Evolutionary conservation across 2,113 vertebrate species (phyloP).

Genomic region (Emydura subglobosa): DNA sequence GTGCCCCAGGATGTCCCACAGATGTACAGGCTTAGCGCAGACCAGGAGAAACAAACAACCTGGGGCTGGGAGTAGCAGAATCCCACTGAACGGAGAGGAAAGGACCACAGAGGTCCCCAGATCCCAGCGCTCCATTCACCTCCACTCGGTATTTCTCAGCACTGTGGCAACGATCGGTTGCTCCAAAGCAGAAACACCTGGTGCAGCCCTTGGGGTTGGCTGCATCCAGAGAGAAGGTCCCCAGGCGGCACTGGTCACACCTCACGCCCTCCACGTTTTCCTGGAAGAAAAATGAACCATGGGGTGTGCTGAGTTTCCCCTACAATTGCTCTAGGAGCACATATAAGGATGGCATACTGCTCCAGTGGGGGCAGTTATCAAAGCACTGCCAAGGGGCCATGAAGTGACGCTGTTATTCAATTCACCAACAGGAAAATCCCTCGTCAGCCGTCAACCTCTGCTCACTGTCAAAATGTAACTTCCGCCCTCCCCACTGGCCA

Average conservation of each 20-base stretch:
- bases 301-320: neutral
- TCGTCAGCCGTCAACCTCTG: neutral
- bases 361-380: accelerated
- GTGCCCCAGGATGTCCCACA: neutral
- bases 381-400: neutral
- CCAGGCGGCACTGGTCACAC: conserved; percentile 93
- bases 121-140: conserved; percentile 72
- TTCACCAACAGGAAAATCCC: accelerated
- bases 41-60: neutral
- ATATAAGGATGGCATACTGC: neutral
- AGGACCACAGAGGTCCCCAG: neutral
- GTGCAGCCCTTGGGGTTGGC: conserved; percentile 96
- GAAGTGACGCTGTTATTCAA: accelerated
- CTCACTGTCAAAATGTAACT: neutral
- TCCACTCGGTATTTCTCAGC: conserved; percentile 83
- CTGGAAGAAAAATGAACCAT: conserved; percentile 73
- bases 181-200: conserved; percentile 97
- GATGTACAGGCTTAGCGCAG: neutral
- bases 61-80: neutral
- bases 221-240: conserved; percentile 92
- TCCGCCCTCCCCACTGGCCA: accelerated
- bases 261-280: conserved; percentile 91
- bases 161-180: conserved; percentile 91
- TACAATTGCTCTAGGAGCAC: accelerated
- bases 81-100: neutral